A percentile compares a stretch with the other conserved stretches of the same genome.
These are phyloP conservation scores for Metopolophium dirhodum DNA, from an alignment of 1,140 invertebrate species.

Conservation along the genomic window DNA sequence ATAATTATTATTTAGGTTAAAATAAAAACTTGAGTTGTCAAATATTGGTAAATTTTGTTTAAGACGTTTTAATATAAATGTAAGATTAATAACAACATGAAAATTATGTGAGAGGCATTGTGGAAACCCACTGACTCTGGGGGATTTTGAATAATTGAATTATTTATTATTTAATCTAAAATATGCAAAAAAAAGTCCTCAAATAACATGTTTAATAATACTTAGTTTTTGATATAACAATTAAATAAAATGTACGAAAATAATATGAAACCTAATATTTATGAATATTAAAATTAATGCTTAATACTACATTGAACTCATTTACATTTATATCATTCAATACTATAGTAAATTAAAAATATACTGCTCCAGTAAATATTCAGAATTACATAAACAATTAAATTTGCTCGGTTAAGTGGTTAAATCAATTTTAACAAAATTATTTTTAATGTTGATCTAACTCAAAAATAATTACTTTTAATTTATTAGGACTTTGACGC, in stretches of 20 bases:
- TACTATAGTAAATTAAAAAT: not conserved
- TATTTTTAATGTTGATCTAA: too few relatives aligned
- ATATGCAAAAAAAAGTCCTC: not conserved
- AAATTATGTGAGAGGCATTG: too few relatives aligned
- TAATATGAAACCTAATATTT: not conserved
- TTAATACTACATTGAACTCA: not conserved
- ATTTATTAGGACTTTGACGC: constrained; percentile 83
- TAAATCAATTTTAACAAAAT: not conserved
- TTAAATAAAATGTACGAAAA: not conserved
- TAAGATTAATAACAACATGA: too few relatives aligned
- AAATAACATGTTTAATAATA: not conserved
- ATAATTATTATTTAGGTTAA: too few relatives aligned
- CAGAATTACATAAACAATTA: not conserved
- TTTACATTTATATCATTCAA: not conserved
- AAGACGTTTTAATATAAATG: too few relatives aligned
- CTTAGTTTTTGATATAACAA: not conserved
- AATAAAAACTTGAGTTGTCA: too few relatives aligned
- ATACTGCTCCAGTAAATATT: not conserved
- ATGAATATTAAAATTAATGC: not conserved
- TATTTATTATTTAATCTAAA: not conserved
- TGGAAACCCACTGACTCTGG: too few relatives aligned
- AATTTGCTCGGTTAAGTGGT: not conserved
- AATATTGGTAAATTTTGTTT: too few relatives aligned
- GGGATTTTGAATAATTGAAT: too few relatives aligned
- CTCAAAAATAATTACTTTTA: constrained; percentile 70